Base-by-base conservation (phyloP, 2,113 vertebrate genomes). In the Chaetodon trifascialis region DNA sequence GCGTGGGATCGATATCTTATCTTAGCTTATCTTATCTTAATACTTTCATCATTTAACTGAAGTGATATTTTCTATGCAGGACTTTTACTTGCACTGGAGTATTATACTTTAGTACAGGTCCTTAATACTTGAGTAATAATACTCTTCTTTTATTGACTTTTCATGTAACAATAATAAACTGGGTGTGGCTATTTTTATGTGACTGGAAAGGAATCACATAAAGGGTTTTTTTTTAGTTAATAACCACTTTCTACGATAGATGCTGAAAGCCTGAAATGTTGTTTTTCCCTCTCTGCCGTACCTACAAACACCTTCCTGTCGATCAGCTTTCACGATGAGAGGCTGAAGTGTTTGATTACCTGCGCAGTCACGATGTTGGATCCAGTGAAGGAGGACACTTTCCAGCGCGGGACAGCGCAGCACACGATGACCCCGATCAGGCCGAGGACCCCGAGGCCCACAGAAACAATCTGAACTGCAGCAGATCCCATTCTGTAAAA, bases 331-430 rank as follows among this genome's bases (percentile, higher is more conserved):
- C 36, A n/a, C 34, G 2, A 23, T 10, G 4, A 46, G 5, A 42
- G 62, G 11, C 1, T 55, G 38, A 2, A 8, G 17, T 36, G 42
- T 64, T 14, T 83, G 6, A 1, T 76, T 93, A 96, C 95, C 95
- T 95, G 94, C 10, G 96, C 94, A 3, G 92, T 95, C 58, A 96
- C 88, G 7, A 96, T 96, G 86, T 93, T 95, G 34, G 80, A 1
- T 8, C 96, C 96, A 0, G 62, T 83, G 65, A 95, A 95, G 30
- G 96, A 83, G 0, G 94, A 93, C 25, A 95, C 89, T 34, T 86
- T 95, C 96, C 96, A 96, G 62, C 34, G 85, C 2, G 96, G 95
- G 30, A 96, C 16, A 0, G 88, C 79, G 7, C 94, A 95, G 86
- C 93, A 94, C 0, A 96, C 86, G 2, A 96, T 88, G 52, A 56